phyloP scores from a whole-genome alignment of 2,888 invertebrate species.

The Pterostichus niger region DNA sequence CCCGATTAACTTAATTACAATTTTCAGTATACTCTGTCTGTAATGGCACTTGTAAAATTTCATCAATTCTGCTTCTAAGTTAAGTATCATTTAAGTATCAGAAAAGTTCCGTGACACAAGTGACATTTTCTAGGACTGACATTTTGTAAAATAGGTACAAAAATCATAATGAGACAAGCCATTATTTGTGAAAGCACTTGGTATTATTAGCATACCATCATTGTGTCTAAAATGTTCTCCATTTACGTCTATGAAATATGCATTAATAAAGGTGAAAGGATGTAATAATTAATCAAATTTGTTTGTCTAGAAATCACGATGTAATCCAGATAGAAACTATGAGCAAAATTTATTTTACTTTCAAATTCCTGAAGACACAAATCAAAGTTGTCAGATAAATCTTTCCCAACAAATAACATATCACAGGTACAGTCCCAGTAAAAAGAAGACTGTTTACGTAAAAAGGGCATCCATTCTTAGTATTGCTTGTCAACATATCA shows the following conservation, averaged over 20 bases:
- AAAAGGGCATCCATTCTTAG: slow-evolving; percentile 14
- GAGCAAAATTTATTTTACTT: slow-evolving; percentile 38
- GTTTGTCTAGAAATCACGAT: slow-evolving; percentile 1
- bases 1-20: too few species aligned
- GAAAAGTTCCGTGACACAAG: not conserved
- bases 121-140: slow-evolving; percentile 12
- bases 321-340: slow-evolving; percentile 23
- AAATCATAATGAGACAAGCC: slow-evolving; percentile 32
- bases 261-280: slow-evolving; percentile 13
- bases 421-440: slow-evolving; percentile 19
- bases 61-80: not conserved
- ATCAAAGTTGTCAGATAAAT: slow-evolving; percentile 46
- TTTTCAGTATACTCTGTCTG: too few species aligned
- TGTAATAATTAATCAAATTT: slow-evolving; percentile 22
- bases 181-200: slow-evolving; percentile 20
- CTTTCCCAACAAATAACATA: slow-evolving; percentile 37
- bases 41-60: not conserved
- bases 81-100: not conserved
- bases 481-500: slow-evolving; percentile 45
- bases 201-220: not conserved
- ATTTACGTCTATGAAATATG: not conserved
- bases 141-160: slow-evolving; percentile 9
- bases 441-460: slow-evolving; percentile 4
- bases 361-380: slow-evolving; percentile 37
- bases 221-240: slow-evolving; percentile 9